phyloP scores from a whole-genome alignment of 2,888 invertebrate species.

The Hymenopus coronatus region DNA sequence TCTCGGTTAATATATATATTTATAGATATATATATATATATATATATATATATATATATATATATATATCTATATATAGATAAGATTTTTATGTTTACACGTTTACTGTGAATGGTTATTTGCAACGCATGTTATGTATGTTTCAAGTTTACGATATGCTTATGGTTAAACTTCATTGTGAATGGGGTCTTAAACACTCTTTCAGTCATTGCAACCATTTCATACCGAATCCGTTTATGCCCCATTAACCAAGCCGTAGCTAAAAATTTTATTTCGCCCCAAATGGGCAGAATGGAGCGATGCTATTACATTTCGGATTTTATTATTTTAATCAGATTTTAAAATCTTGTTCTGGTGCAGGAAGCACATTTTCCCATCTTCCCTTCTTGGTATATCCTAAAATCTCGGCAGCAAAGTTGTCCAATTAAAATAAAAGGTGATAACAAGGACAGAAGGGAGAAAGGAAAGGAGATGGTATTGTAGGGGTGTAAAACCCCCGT shows the following conservation, averaged over 20 bases:
- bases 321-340: slow-evolving; percentile 18
- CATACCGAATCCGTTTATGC: not conserved
- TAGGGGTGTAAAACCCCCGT: not conserved
- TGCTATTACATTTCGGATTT: slow-evolving; percentile 2
- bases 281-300: not conserved
- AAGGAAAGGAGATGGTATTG: not conserved
- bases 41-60: too few species aligned
- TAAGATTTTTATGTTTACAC: too few species aligned
- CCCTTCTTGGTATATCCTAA: not conserved
- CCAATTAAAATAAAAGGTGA: slow-evolving; percentile 14
- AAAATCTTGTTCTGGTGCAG: not conserved
- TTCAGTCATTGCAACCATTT: too few species aligned
- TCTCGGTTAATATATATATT: too few species aligned
- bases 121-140: too few species aligned
- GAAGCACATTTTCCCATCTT: not conserved
- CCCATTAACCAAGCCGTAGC: not conserved
- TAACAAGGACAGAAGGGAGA: not conserved
- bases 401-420: slow-evolving; percentile 16
- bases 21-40: too few species aligned
- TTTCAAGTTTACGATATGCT: too few species aligned
- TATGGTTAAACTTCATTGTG: too few species aligned
- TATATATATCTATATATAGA: too few species aligned
- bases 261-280: not conserved
- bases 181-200: too few species aligned
- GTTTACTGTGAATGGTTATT: too few species aligned